These are phyloP conservation scores for Nettapus auritus DNA, from an alignment of 2,113 vertebrate genomes.

Conservation along the genomic window DNA sequence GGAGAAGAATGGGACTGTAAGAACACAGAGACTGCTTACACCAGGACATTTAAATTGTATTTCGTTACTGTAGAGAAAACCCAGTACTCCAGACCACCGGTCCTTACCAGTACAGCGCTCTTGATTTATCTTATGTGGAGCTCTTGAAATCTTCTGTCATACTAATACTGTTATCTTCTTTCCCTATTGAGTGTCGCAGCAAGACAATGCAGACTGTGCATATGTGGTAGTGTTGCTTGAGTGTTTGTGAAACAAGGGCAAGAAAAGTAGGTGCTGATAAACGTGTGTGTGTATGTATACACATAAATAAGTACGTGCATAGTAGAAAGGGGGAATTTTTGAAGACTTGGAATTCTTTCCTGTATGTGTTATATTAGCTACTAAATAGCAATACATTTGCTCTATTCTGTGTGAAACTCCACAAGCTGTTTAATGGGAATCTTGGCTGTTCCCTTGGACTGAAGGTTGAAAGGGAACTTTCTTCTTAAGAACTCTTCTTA, in stretches of 20 bases:
- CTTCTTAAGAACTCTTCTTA: too few relatives aligned
- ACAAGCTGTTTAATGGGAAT: not conserved
- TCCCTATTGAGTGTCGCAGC: not conserved
- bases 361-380: not conserved
- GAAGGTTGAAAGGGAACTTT: not conserved
- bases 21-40: not conserved
- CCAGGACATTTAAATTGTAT: not conserved
- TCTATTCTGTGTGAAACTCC: not conserved
- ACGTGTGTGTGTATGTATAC: not conserved
- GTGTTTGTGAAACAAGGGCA: not conserved
- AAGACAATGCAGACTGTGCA: not conserved
- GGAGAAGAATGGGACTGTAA: not conserved
- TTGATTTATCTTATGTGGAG: not conserved
- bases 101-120: not conserved
- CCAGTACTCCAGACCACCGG: not conserved
- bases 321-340: not conserved
- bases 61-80: not conserved
- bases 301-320: rapidly evolving
- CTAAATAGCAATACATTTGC: not conserved
- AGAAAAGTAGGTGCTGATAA: not conserved
- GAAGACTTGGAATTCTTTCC: not conserved
- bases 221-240: not conserved
- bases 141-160: not conserved
- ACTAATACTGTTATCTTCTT: not conserved
- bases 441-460: not conserved